These are phyloP conservation scores for Python bivittatus DNA, from an alignment of 2,113 vertebrate species.

Conservation along the genomic window DNA sequence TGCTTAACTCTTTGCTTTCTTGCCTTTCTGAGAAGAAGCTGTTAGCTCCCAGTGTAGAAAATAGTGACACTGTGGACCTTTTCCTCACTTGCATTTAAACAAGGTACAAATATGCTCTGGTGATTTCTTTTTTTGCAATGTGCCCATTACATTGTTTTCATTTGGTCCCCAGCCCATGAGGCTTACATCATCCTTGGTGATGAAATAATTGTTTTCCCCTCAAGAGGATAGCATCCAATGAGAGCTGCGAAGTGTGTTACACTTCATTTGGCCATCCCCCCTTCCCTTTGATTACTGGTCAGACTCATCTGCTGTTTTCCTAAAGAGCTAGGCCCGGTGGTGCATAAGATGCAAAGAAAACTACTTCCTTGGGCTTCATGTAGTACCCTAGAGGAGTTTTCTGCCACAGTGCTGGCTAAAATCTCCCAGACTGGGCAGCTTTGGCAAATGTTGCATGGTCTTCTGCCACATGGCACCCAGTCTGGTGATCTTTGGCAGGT, in stretches of 20 bases:
- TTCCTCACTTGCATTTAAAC: background rate
- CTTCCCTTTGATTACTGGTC: background rate
- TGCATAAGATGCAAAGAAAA: background rate
- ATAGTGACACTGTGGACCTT: background rate
- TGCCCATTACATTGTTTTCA: background rate
- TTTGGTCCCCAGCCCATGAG: background rate
- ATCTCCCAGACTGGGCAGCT: background rate
- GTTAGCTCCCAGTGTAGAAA: background rate
- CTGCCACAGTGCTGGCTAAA: background rate
- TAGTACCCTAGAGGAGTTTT: background rate
- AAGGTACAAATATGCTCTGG: background rate
- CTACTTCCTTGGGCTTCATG: background rate
- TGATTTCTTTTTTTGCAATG: background rate
- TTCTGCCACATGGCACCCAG: background rate
- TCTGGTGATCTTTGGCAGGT: background rate
- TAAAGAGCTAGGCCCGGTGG: background rate
- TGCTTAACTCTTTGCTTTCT: background rate
- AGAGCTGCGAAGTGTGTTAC: background rate
- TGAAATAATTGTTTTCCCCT: background rate
- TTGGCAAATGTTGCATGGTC: background rate
- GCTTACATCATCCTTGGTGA: background rate
- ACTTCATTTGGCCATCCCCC: background rate
- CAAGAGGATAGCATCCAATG: background rate
- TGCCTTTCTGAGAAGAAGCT: background rate
- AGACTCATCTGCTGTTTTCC: background rate